phyloP scores from a whole-genome alignment of 2,797 vertebrate genomes.

The Alfaro cultratus region DNA sequence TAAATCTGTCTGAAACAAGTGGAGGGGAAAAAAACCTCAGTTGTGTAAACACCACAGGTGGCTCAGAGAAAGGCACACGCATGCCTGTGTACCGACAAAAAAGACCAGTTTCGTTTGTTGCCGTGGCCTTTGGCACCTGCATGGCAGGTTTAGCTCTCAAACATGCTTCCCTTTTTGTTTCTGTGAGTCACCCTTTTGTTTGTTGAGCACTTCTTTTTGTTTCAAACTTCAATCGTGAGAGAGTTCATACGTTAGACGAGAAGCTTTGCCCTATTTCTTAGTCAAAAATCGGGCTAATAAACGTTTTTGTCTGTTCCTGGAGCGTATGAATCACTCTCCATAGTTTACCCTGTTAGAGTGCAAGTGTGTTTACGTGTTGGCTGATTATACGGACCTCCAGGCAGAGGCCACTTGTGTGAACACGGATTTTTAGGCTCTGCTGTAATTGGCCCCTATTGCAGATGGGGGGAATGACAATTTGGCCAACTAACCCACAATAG shows the following conservation, averaged over 20 bases:
- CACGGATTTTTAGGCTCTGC: conserved; percentile 55
- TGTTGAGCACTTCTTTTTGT: conserved; percentile 5
- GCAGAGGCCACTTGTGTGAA: conserved; percentile 40
- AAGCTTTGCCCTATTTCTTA: neutral
- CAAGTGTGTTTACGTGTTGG: conserved; percentile 11
- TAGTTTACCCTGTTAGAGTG: conserved; percentile 4
- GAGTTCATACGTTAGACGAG: neutral
- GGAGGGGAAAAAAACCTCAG: conserved; percentile 50
- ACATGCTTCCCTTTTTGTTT: conserved; percentile 16
- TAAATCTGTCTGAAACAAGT: conserved; percentile 61
- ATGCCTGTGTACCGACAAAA: conserved; percentile 11
- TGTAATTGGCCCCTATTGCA: conserved; percentile 76
- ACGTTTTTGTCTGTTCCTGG: conserved; percentile 21
- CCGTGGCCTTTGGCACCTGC: conserved; percentile 57
- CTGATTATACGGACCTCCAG: conserved; percentile 53
- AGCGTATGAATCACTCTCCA: conserved; percentile 13
- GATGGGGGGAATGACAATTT: conserved; percentile 62
- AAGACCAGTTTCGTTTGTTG: conserved; percentile 60
- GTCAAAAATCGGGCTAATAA: conserved; percentile 28
- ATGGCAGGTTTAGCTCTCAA: conserved; percentile 52
- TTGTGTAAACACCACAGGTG: conserved; percentile 71
- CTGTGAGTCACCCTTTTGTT: conserved; percentile 19
- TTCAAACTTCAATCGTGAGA: conserved; percentile 2
- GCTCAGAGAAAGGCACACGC: conserved; percentile 34
- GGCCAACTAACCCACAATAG: conserved; percentile 54